These are phyloP conservation scores for Nemotelus pantherinus DNA, from an alignment of 2,888 invertebrate genomes.

Conservation along the genomic window DNA sequence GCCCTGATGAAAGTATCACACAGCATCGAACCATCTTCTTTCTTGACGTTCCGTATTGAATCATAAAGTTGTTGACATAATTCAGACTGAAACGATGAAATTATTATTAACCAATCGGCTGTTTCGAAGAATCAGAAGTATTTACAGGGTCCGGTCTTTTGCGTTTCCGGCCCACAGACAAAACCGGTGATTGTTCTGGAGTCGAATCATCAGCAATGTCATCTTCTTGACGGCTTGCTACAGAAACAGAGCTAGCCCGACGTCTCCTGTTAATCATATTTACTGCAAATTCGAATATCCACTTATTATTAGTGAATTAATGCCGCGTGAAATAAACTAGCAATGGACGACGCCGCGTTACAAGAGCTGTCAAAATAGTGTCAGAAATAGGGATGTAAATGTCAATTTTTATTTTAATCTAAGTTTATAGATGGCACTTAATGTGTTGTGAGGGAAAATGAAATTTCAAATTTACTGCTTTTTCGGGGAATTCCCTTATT, in stretches of 20 bases:
- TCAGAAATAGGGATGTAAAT: neutral
- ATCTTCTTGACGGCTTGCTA: slow-evolving; percentile 77
- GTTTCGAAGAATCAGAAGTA: slow-evolving; percentile 46
- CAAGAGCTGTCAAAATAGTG: slow-evolving; percentile 28
- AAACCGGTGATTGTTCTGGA: slow-evolving; percentile 64
- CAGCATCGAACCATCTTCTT: slow-evolving; percentile 87
- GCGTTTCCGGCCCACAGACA: slow-evolving; percentile 68
- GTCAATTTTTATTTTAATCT: neutral
- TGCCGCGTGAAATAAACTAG: neutral
- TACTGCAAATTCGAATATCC: neutral
- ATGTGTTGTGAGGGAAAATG: no score
- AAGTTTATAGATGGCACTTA: no score
- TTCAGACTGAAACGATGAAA: slow-evolving; percentile 71
- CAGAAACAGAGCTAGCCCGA: slow-evolving; percentile 85
- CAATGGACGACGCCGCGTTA: neutral
- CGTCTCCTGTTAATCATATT: slow-evolving; percentile 73
- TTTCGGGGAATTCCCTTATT: no score
- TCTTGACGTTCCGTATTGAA: slow-evolving; percentile 87
- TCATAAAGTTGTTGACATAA: slow-evolving; percentile 93
- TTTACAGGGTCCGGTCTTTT: slow-evolving; percentile 80
- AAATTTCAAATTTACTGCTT: no score
- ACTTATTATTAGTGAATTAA: neutral
- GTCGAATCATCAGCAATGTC: slow-evolving; percentile 76
- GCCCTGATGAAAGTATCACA: slow-evolving; percentile 96
- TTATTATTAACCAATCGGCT: neutral